Conservation (phyloP, 1,140 invertebrate genomes). For the Aphaenogaster rudis region DNA sequence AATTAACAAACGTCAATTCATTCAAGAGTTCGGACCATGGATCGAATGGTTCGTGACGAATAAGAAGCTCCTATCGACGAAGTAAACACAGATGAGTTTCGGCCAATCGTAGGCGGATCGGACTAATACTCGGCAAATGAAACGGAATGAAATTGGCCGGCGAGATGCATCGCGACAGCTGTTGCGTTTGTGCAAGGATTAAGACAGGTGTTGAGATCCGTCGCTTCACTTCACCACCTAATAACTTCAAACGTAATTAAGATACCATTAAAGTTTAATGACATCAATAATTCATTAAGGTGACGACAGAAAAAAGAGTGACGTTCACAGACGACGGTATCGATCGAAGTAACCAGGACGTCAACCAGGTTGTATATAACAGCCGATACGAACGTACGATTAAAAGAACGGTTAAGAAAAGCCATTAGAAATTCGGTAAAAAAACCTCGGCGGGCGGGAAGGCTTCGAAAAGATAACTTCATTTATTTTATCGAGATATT, state of each 20-base stretch:
- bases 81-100: neutral
- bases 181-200: neutral
- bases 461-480: neutral
- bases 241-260: conserved; percentile 34
- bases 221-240: neutral
- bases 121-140: neutral
- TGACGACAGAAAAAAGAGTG: conserved; percentile 13
- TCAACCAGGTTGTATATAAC: conserved; percentile 5
- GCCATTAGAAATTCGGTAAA: neutral
- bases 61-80: neutral
- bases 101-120: neutral
- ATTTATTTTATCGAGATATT: conserved; percentile 14
- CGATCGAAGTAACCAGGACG: neutral
- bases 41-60: neutral
- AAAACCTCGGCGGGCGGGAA: neutral
- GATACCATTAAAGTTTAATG: conserved; percentile 50
- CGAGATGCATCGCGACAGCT: neutral
- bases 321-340: conserved; percentile 34
- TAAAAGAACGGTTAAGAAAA: conserved; percentile 11
- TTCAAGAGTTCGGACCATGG: neutral
- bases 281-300: conserved; percentile 41
- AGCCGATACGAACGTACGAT: neutral
- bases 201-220: conserved; percentile 3
- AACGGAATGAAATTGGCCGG: neutral
- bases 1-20: neutral